A percentile compares a stretch with the other conserved stretches of the same genome.
Evolutionary conservation across 2,113 vertebrate genomes (phyloP).

Genomic region (Megaceryle torquata): DNA sequence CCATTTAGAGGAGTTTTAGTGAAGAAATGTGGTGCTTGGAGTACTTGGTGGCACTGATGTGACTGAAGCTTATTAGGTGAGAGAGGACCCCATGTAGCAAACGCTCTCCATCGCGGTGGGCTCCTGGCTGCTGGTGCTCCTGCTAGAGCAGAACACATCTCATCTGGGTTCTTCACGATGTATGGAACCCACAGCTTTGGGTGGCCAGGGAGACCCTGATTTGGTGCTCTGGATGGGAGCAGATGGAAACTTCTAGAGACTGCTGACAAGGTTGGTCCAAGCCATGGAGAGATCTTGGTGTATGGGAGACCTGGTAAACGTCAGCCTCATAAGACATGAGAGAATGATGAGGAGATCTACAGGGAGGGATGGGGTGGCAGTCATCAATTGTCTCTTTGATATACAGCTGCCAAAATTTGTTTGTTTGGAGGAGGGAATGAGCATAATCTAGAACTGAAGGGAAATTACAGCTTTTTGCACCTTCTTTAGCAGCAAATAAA

Average conservation of each 20-base stretch:
- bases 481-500: not conserved
- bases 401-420: not conserved
- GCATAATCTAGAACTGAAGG: not conserved
- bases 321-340: accelerated
- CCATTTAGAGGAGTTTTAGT: accelerated
- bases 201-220: accelerated
- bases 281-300: not conserved
- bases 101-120: accelerated
- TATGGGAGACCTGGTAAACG: not conserved
- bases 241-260: accelerated
- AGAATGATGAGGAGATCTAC: too few relatives aligned
- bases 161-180: not conserved
- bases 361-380: not conserved
- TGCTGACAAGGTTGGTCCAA: not conserved
- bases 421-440: not conserved
- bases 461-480: not conserved
- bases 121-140: not conserved
- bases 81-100: not conserved
- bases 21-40: not conserved
- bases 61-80: not conserved
- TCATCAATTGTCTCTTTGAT: accelerated
- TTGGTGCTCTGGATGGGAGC: not conserved
- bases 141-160: not conserved
- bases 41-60: not conserved
- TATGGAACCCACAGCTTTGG: too few relatives aligned